These are phyloP conservation scores for Riparia riparia DNA, from an alignment of 2,113 vertebrate genomes.

Conservation along the genomic window DNA sequence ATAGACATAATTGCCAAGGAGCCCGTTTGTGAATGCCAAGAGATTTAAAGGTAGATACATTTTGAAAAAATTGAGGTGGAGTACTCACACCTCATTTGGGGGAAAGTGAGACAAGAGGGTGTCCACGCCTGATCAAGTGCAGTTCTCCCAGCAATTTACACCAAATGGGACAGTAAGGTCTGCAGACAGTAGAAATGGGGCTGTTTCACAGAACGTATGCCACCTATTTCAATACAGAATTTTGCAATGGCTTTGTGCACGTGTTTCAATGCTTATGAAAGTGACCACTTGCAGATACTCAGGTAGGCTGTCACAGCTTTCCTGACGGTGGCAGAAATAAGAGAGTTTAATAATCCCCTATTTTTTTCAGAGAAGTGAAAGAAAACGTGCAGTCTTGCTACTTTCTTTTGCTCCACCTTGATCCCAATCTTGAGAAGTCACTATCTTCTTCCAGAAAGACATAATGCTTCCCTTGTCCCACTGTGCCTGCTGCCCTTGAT, in stretches of 20 bases:
- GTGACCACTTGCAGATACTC: neutral
- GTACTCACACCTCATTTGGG: too few species aligned
- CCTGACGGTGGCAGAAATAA: neutral
- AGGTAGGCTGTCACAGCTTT: neutral
- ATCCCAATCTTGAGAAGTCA: neutral
- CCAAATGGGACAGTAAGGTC: neutral
- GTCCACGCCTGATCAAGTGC: accelerated
- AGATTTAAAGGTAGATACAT: neutral
- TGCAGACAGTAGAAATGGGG: neutral
- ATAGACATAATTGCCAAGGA: neutral
- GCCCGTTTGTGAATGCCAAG: neutral
- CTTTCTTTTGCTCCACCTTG: neutral
- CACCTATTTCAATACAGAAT: neutral
- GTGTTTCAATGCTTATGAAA: neutral
- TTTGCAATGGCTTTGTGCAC: neutral
- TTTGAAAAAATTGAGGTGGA: neutral
- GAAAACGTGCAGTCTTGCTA: neutral
- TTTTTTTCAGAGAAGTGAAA: neutral
- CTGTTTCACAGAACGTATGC: neutral
- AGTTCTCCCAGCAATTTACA: neutral
- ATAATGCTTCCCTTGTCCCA: neutral
- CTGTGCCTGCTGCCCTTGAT: neutral
- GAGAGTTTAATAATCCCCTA: neutral
- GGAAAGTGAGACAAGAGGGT: accelerated
- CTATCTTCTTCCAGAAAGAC: neutral